phyloP scores from a whole-genome alignment of 1,140 invertebrate species.

The Hyposmocoma kahamanoa region DNA sequence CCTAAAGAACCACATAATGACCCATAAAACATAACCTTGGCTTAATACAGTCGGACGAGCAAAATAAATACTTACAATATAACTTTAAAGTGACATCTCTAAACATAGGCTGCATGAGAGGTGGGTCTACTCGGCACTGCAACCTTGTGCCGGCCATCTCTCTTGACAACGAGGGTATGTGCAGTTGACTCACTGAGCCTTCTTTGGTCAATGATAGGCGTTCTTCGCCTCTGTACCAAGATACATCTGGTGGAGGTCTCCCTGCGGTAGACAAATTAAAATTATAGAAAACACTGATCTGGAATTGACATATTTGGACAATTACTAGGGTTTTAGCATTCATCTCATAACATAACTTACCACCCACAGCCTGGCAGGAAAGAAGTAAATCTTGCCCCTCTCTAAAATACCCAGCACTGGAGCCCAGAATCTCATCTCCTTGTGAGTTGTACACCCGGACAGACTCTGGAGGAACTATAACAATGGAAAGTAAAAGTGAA shows the following conservation, averaged over 20 bases:
- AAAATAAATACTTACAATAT: constrained; percentile 42
- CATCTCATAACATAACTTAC: constrained; percentile 77
- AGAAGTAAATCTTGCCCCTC: constrained; percentile 87
- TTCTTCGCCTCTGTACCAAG: constrained; percentile 54
- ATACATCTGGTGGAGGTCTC: constrained; percentile 54
- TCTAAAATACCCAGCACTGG: constrained; percentile 84
- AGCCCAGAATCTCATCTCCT: constrained; percentile 82
- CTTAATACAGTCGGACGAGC: neutral
- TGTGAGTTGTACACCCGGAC: constrained; percentile 87
- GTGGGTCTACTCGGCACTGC: constrained; percentile 55
- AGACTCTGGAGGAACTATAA: constrained; percentile 82
- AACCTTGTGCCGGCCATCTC: constrained; percentile 48
- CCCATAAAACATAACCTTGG: no score
- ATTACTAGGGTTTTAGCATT: no score
- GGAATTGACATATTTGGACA: neutral
- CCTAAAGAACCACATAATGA: no score
- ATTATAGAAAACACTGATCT: constrained; percentile 11
- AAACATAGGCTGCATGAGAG: constrained; percentile 35
- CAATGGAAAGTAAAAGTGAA: no score
- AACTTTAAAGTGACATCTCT: constrained; percentile 54
- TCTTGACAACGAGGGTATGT: constrained; percentile 42
- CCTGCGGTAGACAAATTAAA: constrained; percentile 22
- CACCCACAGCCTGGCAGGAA: constrained; percentile 88
- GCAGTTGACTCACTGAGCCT: constrained; percentile 49
- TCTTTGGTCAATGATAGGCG: constrained; percentile 45